These are phyloP conservation scores for Bombus impatiens DNA, from an alignment of 1,140 invertebrate species.

Conservation along the genomic window DNA sequence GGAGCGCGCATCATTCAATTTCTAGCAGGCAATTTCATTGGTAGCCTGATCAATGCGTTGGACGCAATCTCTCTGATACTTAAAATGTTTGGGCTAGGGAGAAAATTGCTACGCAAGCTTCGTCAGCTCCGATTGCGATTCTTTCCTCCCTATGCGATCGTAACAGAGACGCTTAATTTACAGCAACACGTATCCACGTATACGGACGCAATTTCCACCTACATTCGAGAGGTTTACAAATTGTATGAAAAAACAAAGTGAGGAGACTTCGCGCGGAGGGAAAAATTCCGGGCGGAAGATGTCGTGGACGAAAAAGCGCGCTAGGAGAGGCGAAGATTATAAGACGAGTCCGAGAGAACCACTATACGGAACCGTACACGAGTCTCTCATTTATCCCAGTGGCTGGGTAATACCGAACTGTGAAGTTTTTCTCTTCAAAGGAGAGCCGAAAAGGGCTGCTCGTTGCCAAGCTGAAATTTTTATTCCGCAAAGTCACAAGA, in stretches of 20 bases:
- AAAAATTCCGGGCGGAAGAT: neutral
- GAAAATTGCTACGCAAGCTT: too few relatives aligned
- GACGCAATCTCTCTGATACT: neutral
- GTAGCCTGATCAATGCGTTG: neutral
- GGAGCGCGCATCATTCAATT: neutral
- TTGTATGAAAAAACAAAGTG: neutral
- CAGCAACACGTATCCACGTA: neutral
- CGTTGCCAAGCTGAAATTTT: constrained; percentile 12
- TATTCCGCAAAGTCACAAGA: neutral
- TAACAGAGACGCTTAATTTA: neutral
- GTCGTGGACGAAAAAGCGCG: neutral
- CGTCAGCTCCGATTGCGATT: too few relatives aligned
- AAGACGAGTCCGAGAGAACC: neutral
- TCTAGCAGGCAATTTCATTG: constrained; percentile 4
- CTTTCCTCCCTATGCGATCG: neutral
- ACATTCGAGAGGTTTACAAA: neutral
- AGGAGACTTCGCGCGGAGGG: neutral
- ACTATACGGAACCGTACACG: neutral
- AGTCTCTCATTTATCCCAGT: neutral
- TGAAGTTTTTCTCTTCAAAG: constrained; percentile 56
- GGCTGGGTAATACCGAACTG: neutral
- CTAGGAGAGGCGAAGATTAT: neutral
- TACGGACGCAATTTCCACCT: neutral
- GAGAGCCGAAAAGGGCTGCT: neutral
- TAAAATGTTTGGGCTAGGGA: too few relatives aligned